Base-by-base conservation (phyloP, 2,888 invertebrate genomes). In the Acheta domesticus region DNA sequence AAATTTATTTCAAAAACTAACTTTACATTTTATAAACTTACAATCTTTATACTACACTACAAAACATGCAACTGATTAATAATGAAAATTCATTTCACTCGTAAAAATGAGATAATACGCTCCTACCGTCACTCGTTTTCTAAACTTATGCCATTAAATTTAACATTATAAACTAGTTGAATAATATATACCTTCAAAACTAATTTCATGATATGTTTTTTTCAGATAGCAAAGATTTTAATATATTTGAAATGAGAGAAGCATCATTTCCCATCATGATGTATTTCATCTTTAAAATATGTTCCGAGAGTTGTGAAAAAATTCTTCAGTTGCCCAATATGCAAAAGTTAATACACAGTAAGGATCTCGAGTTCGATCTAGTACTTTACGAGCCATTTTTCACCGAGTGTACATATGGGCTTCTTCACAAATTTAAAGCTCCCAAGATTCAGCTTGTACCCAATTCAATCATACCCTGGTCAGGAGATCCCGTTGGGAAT, bases 401-500 rank as follows among this genome's bases (percentile, higher is more conserved):
- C 20, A 79, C 75, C 12, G 82, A 82, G 23, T 81, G 82, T 74
- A 74, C 80, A n/a, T 76, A 81, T n/a, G 80, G 79, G 19, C 81
- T 82, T 76, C 74, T 78, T 11, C 80, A 81, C 74, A 80, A 81
- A 74, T 80, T 81, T 62, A 81, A 82, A 74, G 81, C 78, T n/a
- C 82, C 82, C 14, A 81, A 86, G 16, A 84, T 88, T 21, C 62
- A 86, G 2, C 83, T 87, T 11, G 88, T 88, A 83, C 87, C 89
- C 0, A 81, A 89, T 62, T 88, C 88, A 19, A 86, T 87, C 75
- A 86, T 86, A 78, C 85, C 86, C 74, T 87, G 87, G 84, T 87
- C 88, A 83, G 88, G 88, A 79, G 86, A 87, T 77, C 86, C 87
- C 81, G 86, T 88, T 85, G 89, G 88, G 1, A 85, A 88, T 77